phyloP scores from a whole-genome alignment of 2,797 vertebrate genomes.

The Mormyrops attenuatus region DNA sequence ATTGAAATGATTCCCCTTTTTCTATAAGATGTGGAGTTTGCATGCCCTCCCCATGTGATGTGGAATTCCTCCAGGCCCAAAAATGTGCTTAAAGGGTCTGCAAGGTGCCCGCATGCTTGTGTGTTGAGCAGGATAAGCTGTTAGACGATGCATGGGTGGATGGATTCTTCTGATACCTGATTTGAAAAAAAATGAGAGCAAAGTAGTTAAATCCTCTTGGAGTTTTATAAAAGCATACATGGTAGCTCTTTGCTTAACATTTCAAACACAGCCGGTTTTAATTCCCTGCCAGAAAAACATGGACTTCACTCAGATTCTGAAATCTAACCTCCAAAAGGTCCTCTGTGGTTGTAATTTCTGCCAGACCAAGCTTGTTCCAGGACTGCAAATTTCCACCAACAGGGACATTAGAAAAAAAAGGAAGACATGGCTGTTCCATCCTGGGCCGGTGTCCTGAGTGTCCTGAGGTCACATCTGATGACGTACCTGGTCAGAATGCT shows the following conservation, averaged over 20 bases:
- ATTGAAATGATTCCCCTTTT: neutral
- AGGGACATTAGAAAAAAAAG: neutral
- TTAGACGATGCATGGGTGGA: neutral
- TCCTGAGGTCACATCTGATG: neutral
- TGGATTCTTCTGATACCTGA: neutral
- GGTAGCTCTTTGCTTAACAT: conserved; percentile 2
- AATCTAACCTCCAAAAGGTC: conserved; percentile 1
- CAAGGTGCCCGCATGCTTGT: neutral
- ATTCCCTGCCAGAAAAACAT: conserved; percentile 2
- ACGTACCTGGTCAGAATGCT: neutral
- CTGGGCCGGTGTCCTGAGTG: neutral
- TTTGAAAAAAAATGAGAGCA: neutral
- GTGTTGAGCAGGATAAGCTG: neutral
- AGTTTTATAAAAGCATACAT: neutral
- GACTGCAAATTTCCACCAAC: neutral
- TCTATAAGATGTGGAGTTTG: neutral
- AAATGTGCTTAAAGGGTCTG: neutral
- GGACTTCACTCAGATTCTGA: conserved; percentile 1
- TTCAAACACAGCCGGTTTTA: neutral
- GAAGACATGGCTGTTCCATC: neutral
- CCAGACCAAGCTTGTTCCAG: conserved; percentile 11
- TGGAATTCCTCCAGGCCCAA: neutral
- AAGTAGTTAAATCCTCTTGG: neutral
- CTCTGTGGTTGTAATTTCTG: conserved; percentile 9
- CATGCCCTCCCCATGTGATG: neutral